Evolutionary conservation across 2,888 invertebrate species (phyloP), one percentile per base, ranked within the genome.

Genomic region (Pyralis farinalis): DNA sequence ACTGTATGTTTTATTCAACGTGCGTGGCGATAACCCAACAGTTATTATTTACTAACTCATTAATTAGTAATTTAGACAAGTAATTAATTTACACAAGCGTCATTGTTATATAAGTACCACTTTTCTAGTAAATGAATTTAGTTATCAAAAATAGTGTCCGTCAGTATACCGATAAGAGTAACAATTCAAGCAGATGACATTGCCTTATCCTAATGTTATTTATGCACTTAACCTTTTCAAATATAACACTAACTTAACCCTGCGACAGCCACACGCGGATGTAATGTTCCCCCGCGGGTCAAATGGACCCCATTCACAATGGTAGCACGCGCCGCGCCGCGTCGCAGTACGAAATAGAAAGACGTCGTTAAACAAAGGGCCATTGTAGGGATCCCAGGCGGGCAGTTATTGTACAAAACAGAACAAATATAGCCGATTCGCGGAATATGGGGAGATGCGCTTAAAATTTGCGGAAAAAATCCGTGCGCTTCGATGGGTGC

Each of bases 381-480:
- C 63, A 76, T 80, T 80, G 77, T 78, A 49, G 56, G 57, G 66
- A 57, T 71, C 76, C 76, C 74, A 63, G 55, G 64, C 68, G 73
- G 70, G 68, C 76, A 71, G 75, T 81, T 82, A 78, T 84, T 81
- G 78, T 77, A 74, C 75, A 71, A 78, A 78, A 78, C 84, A 81
- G 78, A 77, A 74, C 75, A 71, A 78, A 78, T 80, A 74, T 71
- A 69, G 73, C 78, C 69, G 77, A 77, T 81, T 81, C 82, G 74
- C 61, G 75, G 73, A 78, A 79, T 75, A 76, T 63, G 47, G 61
- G 55, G 71, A 68, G 71, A 70, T 69, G 68, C 62, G 79, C 70
- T 84, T 81, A 79, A 83, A 84, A 85, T 77, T 86, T 85, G 84
- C 71, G 80, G 83, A 78, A 71, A 77, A 80, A 84, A 81, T 68